Conservation (phyloP, 2,113 vertebrate species). For the Drymodes brunneopygia region DNA sequence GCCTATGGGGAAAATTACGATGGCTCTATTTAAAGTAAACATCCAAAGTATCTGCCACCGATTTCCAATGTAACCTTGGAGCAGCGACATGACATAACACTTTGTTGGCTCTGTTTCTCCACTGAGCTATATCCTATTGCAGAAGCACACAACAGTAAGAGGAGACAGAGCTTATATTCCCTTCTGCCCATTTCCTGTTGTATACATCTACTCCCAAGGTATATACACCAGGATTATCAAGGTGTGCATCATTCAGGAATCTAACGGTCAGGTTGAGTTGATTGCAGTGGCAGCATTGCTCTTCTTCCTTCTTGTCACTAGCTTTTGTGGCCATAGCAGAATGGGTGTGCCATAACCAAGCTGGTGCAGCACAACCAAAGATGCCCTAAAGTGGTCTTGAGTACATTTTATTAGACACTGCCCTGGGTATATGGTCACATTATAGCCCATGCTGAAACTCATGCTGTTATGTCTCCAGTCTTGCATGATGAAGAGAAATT, state of each 20-base stretch:
- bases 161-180: not conserved
- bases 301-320: not conserved
- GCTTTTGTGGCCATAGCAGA: not conserved
- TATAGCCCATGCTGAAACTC: not conserved
- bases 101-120: not conserved
- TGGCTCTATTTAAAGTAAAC: constrained; percentile 58
- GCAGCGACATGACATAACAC: not conserved
- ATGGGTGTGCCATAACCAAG: not conserved
- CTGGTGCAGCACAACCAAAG: not conserved
- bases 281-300: not conserved
- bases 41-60: not conserved
- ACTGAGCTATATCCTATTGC: not conserved
- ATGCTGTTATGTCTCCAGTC: not conserved
- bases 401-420: not conserved
- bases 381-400: not conserved
- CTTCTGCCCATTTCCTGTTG: not conserved
- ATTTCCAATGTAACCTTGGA: constrained; percentile 63
- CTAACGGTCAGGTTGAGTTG: not conserved
- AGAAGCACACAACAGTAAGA: not conserved
- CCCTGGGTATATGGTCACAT: not conserved
- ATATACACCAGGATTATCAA: not conserved
- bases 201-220: not conserved
- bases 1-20: constrained; percentile 48
- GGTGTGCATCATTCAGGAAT: not conserved
- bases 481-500: not conserved